Conservation (phyloP, 2,113 vertebrate genomes). For the Gnathonemus longibarbis region DNA sequence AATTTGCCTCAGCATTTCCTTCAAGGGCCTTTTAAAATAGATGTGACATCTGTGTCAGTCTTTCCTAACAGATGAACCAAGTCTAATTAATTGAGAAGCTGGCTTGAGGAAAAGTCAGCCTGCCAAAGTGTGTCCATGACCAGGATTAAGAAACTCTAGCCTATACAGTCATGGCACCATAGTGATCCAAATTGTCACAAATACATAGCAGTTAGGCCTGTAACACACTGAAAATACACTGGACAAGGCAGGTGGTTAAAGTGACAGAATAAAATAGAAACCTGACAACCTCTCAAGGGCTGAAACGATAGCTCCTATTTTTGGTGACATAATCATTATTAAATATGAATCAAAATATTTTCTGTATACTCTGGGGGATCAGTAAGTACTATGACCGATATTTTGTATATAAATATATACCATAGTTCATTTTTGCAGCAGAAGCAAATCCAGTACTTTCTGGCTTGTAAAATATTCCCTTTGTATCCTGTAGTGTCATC, state of each 20-base stretch:
- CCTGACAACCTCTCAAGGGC: background rate
- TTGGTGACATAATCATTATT: background rate
- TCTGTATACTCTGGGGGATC: background rate
- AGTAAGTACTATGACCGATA: background rate
- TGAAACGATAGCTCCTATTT: background rate
- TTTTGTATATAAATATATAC: conserved; percentile 6
- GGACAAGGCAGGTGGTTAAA: background rate
- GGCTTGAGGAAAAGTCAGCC: conserved; percentile 9
- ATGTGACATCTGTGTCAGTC: conserved; percentile 2
- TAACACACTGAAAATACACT: background rate
- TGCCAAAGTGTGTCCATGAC: background rate
- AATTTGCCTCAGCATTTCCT: background rate
- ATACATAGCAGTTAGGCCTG: background rate
- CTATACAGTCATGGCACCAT: background rate
- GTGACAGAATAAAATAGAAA: background rate
- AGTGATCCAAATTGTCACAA: background rate
- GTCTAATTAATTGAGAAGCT: conserved; percentile 3
- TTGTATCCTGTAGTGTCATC: conserved; percentile 16
- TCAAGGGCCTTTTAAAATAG: background rate
- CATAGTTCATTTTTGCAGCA: conserved; percentile 15
- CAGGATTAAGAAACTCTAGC: background rate
- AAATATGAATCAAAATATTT: background rate
- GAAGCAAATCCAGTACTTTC: conserved; percentile 14
- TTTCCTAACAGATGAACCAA: background rate
- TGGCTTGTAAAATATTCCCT: conserved; percentile 17